These are phyloP conservation scores for Drosophila neotestacea DNA, from an alignment of 2,888 invertebrate species.

Conservation along the genomic window DNA sequence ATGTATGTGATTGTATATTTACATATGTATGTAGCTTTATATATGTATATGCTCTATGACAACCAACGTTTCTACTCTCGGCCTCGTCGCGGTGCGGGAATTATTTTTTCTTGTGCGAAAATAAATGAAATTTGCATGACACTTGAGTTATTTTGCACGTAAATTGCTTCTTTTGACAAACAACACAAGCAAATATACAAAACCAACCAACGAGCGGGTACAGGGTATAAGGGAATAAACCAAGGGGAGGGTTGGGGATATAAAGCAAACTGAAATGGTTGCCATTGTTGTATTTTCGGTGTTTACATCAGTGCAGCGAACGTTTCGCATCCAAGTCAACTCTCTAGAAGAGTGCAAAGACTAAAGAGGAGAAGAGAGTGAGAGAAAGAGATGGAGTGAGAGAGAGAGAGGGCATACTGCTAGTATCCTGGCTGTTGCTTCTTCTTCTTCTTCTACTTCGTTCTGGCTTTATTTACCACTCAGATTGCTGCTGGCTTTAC, in stretches of 20 bases:
- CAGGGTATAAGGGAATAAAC: not conserved
- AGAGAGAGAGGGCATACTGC: slow-evolving; percentile 4
- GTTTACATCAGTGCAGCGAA: slow-evolving; percentile 74
- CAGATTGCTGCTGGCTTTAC: slow-evolving; percentile 62
- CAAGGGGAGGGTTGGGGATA: slow-evolving; percentile 9
- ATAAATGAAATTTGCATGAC: slow-evolving; percentile 84
- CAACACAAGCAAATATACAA: slow-evolving; percentile 78
- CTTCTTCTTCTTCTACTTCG: slow-evolving; percentile 8
- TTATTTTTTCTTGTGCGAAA: slow-evolving; percentile 79
- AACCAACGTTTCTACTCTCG: slow-evolving; percentile 53
- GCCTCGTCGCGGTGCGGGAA: slow-evolving; percentile 66
- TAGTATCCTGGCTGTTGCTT: slow-evolving; percentile 24
- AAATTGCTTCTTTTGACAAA: slow-evolving; percentile 83
- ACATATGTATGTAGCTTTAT: slow-evolving; percentile 1
- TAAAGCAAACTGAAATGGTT: slow-evolving; percentile 68
- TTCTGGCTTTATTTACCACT: slow-evolving; percentile 60
- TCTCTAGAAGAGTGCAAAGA: slow-evolving; percentile 41
- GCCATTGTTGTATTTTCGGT: slow-evolving; percentile 81
- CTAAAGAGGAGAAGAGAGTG: not conserved
- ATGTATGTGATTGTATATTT: slow-evolving; percentile 4
- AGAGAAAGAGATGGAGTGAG: slow-evolving; percentile 8
- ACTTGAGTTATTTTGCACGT: slow-evolving; percentile 85
- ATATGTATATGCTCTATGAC: slow-evolving; percentile 61
- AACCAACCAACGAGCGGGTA: slow-evolving; percentile 48
- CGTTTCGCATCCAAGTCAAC: slow-evolving; percentile 65